These are phyloP conservation scores for Nezara viridula DNA, from an alignment of 2,888 invertebrate genomes.

Conservation along the genomic window DNA sequence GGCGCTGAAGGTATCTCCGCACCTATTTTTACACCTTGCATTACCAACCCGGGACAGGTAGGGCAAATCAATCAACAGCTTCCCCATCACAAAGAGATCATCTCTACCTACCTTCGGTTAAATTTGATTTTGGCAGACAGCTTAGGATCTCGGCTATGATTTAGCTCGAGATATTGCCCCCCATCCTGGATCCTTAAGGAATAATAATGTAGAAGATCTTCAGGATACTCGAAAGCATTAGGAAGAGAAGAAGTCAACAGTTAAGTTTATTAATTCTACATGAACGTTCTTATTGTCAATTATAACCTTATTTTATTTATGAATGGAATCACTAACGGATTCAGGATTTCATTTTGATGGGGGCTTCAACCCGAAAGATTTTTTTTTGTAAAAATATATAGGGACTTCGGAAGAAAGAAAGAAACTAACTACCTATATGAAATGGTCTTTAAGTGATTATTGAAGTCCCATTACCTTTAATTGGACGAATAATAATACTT, in stretches of 20 bases:
- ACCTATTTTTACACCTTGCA: not conserved
- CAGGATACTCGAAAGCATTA: not conserved
- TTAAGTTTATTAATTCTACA: not conserved
- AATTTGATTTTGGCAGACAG: not conserved
- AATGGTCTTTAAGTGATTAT: no score
- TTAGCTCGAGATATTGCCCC: not conserved
- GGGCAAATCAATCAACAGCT: not conserved
- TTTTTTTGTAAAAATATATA: no score
- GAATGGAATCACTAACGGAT: no score
- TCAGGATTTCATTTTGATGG: no score
- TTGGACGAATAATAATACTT: no score
- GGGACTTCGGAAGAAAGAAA: no score
- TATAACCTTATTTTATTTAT: no score
- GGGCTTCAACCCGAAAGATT: no score
- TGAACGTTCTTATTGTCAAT: no score
- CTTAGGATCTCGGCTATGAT: not conserved
- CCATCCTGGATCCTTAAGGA: not conserved
- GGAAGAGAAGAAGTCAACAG: not conserved
- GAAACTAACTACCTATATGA: no score
- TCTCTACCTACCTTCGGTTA: not conserved
- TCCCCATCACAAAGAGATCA: conserved; percentile 3
- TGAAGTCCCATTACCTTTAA: no score
- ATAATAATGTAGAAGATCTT: not conserved
- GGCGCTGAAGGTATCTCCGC: not conserved
- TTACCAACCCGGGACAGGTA: not conserved